Evolutionary conservation across 2,888 invertebrate species (phyloP).

Genomic region (Rotaria magnacalcarata): DNA sequence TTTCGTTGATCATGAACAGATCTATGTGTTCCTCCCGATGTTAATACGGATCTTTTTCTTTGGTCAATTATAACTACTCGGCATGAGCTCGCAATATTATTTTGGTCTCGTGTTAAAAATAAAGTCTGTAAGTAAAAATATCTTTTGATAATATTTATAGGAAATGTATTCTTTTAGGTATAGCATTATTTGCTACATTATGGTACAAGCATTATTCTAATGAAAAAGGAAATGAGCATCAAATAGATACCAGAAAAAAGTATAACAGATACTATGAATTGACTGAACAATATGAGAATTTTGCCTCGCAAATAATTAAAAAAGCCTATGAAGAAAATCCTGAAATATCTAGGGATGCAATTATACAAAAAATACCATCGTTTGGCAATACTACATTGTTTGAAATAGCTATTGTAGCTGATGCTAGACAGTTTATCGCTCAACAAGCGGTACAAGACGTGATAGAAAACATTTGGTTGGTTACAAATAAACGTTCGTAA

Average conservation of each 20-base stretch:
- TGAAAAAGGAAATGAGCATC: slow-evolving; percentile 48
- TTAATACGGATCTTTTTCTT: slow-evolving; percentile 52
- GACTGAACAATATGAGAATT: slow-evolving; percentile 48
- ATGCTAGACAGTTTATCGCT: slow-evolving; percentile 58
- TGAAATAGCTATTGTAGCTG: slow-evolving; percentile 55
- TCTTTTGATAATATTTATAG: neutral
- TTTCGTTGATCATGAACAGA: neutral
- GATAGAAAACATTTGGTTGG: slow-evolving; percentile 58
- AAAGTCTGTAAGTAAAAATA: neutral
- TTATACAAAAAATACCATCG: slow-evolving; percentile 53
- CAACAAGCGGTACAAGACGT: slow-evolving; percentile 58
- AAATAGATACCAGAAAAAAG: no score
- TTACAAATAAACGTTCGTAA: slow-evolving; percentile 46
- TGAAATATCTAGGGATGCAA: slow-evolving; percentile 52
- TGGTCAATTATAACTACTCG: slow-evolving; percentile 55
- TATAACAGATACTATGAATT: slow-evolving; percentile 49
- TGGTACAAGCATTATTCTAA: neutral
- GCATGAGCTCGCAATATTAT: slow-evolving; percentile 54
- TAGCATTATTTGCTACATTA: neutral
- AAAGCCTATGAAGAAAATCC: slow-evolving; percentile 56
- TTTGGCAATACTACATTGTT: slow-evolving; percentile 56
- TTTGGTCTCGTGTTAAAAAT: slow-evolving; percentile 54
- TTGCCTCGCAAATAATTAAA: slow-evolving; percentile 55
- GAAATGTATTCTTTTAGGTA: neutral
- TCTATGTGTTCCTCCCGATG: neutral